Base-by-base conservation (phyloP, 64 coral and sea anemone genomes). In the Exaiptasia diaphana region DNA sequence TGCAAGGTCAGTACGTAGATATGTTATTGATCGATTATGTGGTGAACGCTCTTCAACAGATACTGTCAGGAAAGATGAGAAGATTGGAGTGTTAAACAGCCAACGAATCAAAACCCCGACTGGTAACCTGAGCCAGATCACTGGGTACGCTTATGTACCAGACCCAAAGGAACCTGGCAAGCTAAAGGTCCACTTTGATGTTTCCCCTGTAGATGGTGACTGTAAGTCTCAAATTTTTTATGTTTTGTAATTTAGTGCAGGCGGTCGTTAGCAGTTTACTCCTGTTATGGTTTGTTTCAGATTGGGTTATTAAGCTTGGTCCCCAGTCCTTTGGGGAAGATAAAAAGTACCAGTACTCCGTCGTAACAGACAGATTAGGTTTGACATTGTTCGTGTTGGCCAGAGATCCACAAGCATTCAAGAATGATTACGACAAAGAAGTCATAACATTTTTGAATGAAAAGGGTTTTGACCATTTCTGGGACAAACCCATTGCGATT, bases 241-340 rank as follows among this genome's bases (percentile, higher is more conserved):
- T n/a, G n/a, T n/a, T n/a, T n/a, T n/a, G n/a, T n/a, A n/a, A n/a
- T n/a, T n/a, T n/a, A n/a, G n/a, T n/a, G n/a, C n/a, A n/a, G n/a
- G n/a, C n/a, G n/a, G n/a, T n/a, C n/a, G n/a, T n/a, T n/a, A n/a
- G n/a, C n/a, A n/a, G n/a, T n/a, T n/a, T n/a, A n/a, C n/a, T n/a
- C n/a, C n/a, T n/a, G n/a, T n/a, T n/a, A n/a, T 0, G 38, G 15
- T 65, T 17, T 37, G 3, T 49, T 64, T 64, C 59, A 86, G 83
- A 86, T 20, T 86, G 83, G 83, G 38, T 86, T n/a, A 57, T 86
- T 22, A 86, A 86, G 41, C 73, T 86, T 14, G 83, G 83, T 4
- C 71, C 72, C 1, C 54, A 21, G 13, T 35, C 83, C 0, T 64
- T 52, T 26, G 72, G 72, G 20, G 23, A 17, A 4, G 11, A 84